Conservation (phyloP, 2,113 vertebrate species). For the Felis catus region DNA sequence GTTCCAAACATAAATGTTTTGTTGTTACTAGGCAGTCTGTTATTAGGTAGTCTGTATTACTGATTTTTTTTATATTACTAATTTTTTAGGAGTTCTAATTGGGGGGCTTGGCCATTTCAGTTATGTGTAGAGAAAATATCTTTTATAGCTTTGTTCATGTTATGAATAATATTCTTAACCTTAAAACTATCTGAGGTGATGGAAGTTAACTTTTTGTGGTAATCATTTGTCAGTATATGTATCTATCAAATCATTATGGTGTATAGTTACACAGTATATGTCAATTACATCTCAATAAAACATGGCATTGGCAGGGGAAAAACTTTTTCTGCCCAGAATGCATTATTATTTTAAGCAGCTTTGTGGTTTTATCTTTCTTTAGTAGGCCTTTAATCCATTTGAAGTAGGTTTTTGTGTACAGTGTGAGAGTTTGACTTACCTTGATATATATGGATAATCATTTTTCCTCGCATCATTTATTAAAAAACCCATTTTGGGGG, state of each 20-base stretch:
- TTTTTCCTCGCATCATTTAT: neutral
- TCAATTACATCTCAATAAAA: neutral
- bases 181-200: neutral
- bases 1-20: neutral
- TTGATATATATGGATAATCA: neutral
- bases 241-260: neutral
- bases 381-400: neutral
- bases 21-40: neutral
- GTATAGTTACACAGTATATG: neutral
- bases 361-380: constrained; percentile 10
- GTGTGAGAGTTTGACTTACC: neutral
- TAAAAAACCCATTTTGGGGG: neutral
- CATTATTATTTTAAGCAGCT: neutral
- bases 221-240: neutral
- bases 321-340: neutral
- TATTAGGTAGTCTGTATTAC: neutral
- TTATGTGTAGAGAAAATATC: neutral
- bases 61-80: neutral
- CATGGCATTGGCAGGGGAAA: neutral
- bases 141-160: neutral
- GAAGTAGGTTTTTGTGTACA: neutral
- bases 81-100: neutral
- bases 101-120: neutral
- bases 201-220: neutral
- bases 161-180: constrained; percentile 31